Base-by-base conservation (phyloP, 1,140 invertebrate genomes). In the Drosophila grimshawi region DNA sequence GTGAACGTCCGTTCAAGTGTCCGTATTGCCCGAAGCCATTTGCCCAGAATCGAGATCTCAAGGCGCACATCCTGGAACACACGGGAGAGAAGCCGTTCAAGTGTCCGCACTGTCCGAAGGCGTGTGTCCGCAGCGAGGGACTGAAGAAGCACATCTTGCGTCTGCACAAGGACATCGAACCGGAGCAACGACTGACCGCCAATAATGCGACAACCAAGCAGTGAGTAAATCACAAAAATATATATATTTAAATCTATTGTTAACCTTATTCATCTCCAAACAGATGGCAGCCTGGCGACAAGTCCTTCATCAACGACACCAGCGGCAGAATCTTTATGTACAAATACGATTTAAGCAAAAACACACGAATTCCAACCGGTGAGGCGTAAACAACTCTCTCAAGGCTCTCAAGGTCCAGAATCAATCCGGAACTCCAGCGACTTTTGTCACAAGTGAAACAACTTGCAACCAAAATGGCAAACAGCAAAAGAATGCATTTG, bases 21-120 rank as follows among this genome's bases (percentile, higher is more conserved):
- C 66, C 71, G 0, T 57, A 62, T 19, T 74, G 71, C 45, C 59
- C 71, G 19, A 74, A 74, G 27, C 66, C 71, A 3, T 74, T 74
- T 48, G 71, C 71, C 7, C 71, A 74, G 27, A 74, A 74, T 8
- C 35, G 71, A 7, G 71, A 74, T 51, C 65, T 74, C 19, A 74
- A 74, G 27, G 71, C 71, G 7, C 71, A 74, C 59, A 74, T 74
- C 4, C 37, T 74, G n/a, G 71, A 74, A 45, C 71, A 74, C 8
- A 74, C 66, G 5, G 71, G 71, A 1, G 57, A 69, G 11, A 74
- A 74, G 30, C 71, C 71, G 35, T 74, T 56, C 57, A 69, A 74
- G 27, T 74, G 71, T 32, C 71, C 71, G 6, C 65, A 69, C 30
- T 74, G 71, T 8, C 71, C 65, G 7, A 74, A 74, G 30, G 71